Conservation (phyloP, 2,113 vertebrate species). For the Patagioenas fasciata region DNA sequence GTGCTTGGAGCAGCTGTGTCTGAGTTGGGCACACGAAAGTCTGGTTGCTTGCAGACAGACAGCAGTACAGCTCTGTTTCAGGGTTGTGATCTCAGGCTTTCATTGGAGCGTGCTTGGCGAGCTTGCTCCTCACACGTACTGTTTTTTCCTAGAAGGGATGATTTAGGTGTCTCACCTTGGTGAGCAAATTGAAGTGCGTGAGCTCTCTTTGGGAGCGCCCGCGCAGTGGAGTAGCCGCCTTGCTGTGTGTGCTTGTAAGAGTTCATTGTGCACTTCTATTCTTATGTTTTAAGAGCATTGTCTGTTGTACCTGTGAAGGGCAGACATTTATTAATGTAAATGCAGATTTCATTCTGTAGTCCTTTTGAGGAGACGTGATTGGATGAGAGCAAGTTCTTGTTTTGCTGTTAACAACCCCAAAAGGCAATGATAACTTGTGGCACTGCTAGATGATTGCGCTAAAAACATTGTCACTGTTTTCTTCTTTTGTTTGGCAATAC, state of each 20-base stretch:
- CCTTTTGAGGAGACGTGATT: not conserved
- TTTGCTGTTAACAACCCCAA: not conserved
- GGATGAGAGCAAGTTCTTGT: not conserved
- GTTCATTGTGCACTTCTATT: not conserved
- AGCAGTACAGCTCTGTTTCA: not conserved
- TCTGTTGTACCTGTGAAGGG: not conserved
- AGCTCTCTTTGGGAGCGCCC: not conserved
- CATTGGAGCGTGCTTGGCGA: not conserved
- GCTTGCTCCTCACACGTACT: not conserved
- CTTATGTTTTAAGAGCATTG: not conserved
- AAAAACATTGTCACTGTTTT: not conserved
- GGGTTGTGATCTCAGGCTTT: not conserved
- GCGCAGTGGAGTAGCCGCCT: not conserved
- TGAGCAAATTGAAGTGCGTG: not conserved
- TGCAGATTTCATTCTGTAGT: not conserved
- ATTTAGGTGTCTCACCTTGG: not conserved
- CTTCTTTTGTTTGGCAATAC: not conserved
- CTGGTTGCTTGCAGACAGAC: not conserved
- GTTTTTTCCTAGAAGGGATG: not conserved
- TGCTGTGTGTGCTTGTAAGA: not conserved
- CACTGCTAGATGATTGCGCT: not conserved
- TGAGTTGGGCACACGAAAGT: not conserved
- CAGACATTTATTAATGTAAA: not conserved
- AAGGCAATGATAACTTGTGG: not conserved
- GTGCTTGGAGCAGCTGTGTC: not conserved